Evolutionary conservation across 2,113 vertebrate species (phyloP), one percentile per base, ranked within the genome.

Genomic region (Castor canadensis): DNA sequence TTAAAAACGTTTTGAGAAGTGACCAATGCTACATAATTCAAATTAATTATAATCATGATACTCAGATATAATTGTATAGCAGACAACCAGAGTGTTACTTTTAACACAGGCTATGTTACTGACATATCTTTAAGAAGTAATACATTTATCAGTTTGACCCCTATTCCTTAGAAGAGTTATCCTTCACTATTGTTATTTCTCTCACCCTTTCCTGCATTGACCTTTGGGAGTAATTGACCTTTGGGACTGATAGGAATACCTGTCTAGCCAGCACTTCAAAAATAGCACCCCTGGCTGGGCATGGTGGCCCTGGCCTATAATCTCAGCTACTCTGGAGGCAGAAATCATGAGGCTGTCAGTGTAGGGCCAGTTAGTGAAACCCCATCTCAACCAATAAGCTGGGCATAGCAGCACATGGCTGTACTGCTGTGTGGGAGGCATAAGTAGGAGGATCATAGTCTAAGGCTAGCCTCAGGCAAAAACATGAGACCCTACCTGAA

Each of bases 1-100:
- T 87, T 79, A 80, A 95, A 75, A 95, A 89, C 22, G 69, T 75
- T 94, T 94, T 96, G 60, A 64, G 54, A 93, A 71, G 56, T 67
- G 12, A 87, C 22, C 35, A 94, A 8, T 95, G 66, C 38, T 82
- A 38, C 30, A 35, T 90, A 52, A 49, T 52, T 89, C 32, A 82
- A 88, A 77, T 60, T 66, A 86, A 89, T 9, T 54, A 3, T 43
- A 87, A 35, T 83, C 26, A 56, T 89, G 43, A 43, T 73, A 54
- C 19, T 62, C 17, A 79, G 16, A 54, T 92, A 67, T 22, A 69
- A 49, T 47, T 71, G 24, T 73, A 60, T 87, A 92, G 9, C n/a
- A 87, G 13, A 73, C 81, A 45, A n/a, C 43, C 49, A 60, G 20
- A 87, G 9, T 84, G 17, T 87, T 92, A 88, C 38, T 83, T 76